Evolutionary conservation across 2,113 vertebrate genomes (phyloP), one percentile per base, ranked within the genome.

Genomic region (Gorilla gorilla): DNA sequence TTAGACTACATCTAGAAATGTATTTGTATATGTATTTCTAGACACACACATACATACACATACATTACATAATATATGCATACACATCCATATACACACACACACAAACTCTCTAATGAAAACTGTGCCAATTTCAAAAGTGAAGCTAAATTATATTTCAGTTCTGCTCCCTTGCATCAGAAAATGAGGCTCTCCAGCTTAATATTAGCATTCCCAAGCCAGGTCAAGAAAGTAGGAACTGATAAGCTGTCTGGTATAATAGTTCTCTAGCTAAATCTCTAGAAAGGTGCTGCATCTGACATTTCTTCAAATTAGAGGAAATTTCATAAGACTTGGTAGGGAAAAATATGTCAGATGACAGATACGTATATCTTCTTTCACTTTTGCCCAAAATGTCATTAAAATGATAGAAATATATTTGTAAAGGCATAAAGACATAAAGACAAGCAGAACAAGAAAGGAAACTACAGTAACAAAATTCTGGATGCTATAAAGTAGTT

Each of bases 121-220:
- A 92, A 95, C 18, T 61, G 32, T 45, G 17, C 10, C n/a, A 88
- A 16, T 84, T 95, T 73, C n/a, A 91, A 96, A 89, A 94, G 55
- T 72, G 90, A 94, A 97, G n/a, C 40, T 70, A 87, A 89, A 76
- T 80, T 87, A 87, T 27, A 82, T 32, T 90, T 80, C 17, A 90
- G 20, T 57, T 83, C n/a, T 91, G 48, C 16, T 13, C 90, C 30
- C 11, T 85, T 30, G 73, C 59, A 86, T 82, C 23, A 68, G 86
- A 9, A 86, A 85, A 78, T 48, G 40, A 94, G 64, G 7, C 72
- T 81, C 27, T 70, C 82, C 22, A 64, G 38, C 2, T 40, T 61
- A 78, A 4, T n/a, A 43, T 3, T 32, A 32, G 22, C 61, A 85
- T 89, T 73, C 27, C 8, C 32, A 76, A 80, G 30, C 52, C 66